phyloP scores from a whole-genome alignment of 2,888 invertebrate genomes.

The Apoderus coryli region DNA sequence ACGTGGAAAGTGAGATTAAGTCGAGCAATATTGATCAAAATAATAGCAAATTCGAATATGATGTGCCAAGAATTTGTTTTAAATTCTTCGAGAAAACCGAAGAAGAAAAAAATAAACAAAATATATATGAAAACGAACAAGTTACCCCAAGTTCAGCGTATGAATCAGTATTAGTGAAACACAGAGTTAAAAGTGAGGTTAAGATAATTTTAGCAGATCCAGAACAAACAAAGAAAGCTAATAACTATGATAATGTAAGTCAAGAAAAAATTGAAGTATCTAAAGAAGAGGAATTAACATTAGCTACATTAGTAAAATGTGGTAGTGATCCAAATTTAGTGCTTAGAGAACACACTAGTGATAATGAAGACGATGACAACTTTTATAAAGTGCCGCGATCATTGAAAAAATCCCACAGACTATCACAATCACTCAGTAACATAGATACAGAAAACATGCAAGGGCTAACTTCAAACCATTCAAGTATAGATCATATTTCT shows the following conservation, averaged over 20 bases:
- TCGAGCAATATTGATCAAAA: slow-evolving; percentile 19
- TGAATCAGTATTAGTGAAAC: slow-evolving; percentile 15
- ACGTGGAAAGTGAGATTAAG: slow-evolving; percentile 16
- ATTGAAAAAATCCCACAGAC: slow-evolving; percentile 21
- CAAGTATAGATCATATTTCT: slow-evolving; percentile 30
- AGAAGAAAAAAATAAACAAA: slow-evolving; percentile 16
- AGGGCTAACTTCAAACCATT: slow-evolving; percentile 20
- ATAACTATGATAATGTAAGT: slow-evolving; percentile 18
- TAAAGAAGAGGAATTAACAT: slow-evolving; percentile 16
- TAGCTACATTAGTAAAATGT: slow-evolving; percentile 23
- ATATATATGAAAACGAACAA: slow-evolving; percentile 21
- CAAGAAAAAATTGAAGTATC: slow-evolving; percentile 18
- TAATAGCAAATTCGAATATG: slow-evolving; percentile 26
- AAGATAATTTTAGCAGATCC: slow-evolving; percentile 23
- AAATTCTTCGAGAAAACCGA: slow-evolving; percentile 31
- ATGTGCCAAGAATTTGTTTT: slow-evolving; percentile 32
- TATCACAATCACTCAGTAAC: slow-evolving; percentile 29
- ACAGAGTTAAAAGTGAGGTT: slow-evolving; percentile 22
- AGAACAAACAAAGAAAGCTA: slow-evolving; percentile 12
- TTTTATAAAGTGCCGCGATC: slow-evolving; percentile 31
- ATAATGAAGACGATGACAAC: slow-evolving; percentile 20
- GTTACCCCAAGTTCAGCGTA: slow-evolving; percentile 5
- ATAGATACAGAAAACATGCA: slow-evolving; percentile 25
- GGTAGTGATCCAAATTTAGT: slow-evolving; percentile 30
- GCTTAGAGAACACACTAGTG: slow-evolving; percentile 16